phyloP scores from a whole-genome alignment of 2,113 vertebrate species.

The Myotis lucifugus region DNA sequence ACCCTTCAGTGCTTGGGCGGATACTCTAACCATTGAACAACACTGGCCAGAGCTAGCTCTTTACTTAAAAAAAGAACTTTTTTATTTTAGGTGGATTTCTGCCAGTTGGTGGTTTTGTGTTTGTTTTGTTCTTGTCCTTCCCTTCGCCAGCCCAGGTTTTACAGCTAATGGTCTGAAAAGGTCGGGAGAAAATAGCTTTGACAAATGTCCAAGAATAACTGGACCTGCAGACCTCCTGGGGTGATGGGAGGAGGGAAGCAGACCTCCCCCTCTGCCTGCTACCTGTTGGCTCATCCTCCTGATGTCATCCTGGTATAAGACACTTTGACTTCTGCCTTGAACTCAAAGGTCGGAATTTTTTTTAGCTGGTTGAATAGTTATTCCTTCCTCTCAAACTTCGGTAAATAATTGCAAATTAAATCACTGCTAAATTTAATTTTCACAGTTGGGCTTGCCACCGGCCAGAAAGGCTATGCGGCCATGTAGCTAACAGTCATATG shows the following conservation, averaged over 20 bases:
- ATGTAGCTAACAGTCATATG: not conserved
- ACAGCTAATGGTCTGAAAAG: not conserved
- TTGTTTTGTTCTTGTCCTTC: not conserved
- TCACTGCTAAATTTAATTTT: constrained; percentile 18
- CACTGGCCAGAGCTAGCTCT: not conserved
- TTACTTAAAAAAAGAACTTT: not conserved
- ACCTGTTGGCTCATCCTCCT: not conserved
- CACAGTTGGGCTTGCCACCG: not conserved
- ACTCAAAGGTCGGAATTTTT: constrained; percentile 15
- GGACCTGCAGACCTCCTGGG: not conserved
- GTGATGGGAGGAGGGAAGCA: not conserved
- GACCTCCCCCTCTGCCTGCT: fast-evolving
- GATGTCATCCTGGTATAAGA: not conserved
- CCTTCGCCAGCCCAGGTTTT: not conserved
- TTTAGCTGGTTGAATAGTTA: not conserved
- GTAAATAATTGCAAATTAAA: constrained; percentile 55
- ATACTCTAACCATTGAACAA: too few species aligned
- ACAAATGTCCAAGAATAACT: not conserved
- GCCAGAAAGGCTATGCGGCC: not conserved
- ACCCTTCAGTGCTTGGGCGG: too few species aligned
- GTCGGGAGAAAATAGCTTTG: not conserved
- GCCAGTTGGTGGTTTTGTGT: not conserved
- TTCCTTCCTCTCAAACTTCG: constrained; percentile 1
- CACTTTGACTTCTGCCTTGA: not conserved
- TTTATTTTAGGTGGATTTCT: constrained; percentile 15